Conservation (phyloP, 1,140 invertebrate genomes). For the Drosophila saltans region DNA sequence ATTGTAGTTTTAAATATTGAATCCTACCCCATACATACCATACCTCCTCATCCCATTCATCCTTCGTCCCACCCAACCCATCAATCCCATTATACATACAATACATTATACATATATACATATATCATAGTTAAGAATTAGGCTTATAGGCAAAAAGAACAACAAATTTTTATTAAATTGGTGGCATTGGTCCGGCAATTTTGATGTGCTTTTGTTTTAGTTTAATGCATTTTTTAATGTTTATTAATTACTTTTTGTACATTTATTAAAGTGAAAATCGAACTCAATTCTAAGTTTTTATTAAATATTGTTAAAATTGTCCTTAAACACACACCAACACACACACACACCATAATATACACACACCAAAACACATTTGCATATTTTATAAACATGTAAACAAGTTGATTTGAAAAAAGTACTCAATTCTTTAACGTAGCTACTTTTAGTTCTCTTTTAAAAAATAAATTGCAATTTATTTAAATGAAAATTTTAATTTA, state of each 20-base stretch:
- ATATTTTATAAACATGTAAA: slow-evolving; percentile 49
- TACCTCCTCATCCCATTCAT: slow-evolving; percentile 5
- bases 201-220: slow-evolving; percentile 70
- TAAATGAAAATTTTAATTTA: slow-evolving; percentile 47
- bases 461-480: slow-evolving; percentile 72
- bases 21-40: slow-evolving; percentile 8
- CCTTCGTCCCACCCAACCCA: slow-evolving; percentile 16
- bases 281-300: slow-evolving; percentile 76
- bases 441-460: slow-evolving; percentile 62
- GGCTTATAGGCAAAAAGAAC: slow-evolving; percentile 40
- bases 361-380: slow-evolving; percentile 27
- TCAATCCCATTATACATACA: slow-evolving; percentile 56
- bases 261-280: slow-evolving; percentile 66
- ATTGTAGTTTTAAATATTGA: slow-evolving; percentile 74
- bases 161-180: slow-evolving; percentile 64
- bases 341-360: slow-evolving; percentile 13
- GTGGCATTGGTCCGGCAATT: slow-evolving; percentile 73
- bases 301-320: slow-evolving; percentile 76
- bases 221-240: slow-evolving; percentile 73
- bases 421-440: slow-evolving; percentile 70
- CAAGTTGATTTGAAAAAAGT: slow-evolving; percentile 60
- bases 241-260: slow-evolving; percentile 78
- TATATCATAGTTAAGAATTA: slow-evolving; percentile 77
- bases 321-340: slow-evolving; percentile 52
- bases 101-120: slow-evolving; percentile 50